Conservation (phyloP, 2,113 vertebrate genomes). For the Pollachius pollachius region DNA sequence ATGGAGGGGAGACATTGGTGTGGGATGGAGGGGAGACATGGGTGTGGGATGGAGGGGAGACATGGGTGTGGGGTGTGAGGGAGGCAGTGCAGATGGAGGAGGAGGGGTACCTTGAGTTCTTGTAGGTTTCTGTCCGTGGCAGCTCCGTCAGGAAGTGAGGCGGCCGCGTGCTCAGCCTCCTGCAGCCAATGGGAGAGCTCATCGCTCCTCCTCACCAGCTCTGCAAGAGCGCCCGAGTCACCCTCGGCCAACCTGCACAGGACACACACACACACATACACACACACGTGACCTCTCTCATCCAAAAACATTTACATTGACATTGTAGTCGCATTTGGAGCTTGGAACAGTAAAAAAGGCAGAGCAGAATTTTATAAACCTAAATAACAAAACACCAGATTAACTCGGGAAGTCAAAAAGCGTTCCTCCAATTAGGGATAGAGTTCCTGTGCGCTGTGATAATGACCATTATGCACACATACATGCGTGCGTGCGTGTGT, state of each 20-base stretch:
- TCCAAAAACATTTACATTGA: slow-evolving; percentile 57
- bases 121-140: slow-evolving; percentile 74
- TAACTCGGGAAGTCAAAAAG: background rate
- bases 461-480: background rate
- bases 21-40: too few species aligned
- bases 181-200: slow-evolving; percentile 82
- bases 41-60: background rate
- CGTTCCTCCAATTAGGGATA: background rate
- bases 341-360: too few species aligned
- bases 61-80: background rate
- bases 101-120: slow-evolving; percentile 80
- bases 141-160: slow-evolving; percentile 60
- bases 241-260: slow-evolving; percentile 78
- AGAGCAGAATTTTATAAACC: background rate
- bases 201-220: slow-evolving; percentile 75
- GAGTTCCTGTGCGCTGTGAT: background rate
- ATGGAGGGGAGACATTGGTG: background rate
- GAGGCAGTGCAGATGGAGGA: background rate
- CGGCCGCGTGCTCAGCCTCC: slow-evolving; percentile 72
- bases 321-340: slow-evolving; percentile 30
- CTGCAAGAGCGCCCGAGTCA: slow-evolving; percentile 69
- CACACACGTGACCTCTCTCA: slow-evolving; percentile 11
- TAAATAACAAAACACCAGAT: background rate
- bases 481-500: too few species aligned
- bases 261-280: slow-evolving; percentile 33